phyloP scores from a whole-genome alignment of 2,797 vertebrate species.

The Sciurus carolinensis region DNA sequence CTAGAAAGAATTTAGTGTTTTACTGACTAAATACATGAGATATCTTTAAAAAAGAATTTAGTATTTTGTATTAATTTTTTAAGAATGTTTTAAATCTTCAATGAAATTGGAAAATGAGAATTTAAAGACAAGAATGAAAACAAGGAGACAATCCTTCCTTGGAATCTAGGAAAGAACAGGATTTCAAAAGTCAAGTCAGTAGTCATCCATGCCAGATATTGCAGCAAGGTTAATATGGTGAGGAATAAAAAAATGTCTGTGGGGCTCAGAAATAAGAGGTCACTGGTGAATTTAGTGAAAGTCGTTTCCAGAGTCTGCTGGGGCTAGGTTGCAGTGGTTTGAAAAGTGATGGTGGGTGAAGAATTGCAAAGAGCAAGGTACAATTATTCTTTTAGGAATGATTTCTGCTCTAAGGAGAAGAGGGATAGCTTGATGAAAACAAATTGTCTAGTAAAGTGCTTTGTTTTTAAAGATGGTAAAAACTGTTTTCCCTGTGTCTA shows the following conservation, averaged over 20 bases:
- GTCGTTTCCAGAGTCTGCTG: not conserved
- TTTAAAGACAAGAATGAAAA: conserved; percentile 32
- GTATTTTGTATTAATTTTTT: not conserved
- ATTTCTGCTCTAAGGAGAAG: not conserved
- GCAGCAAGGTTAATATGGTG: not conserved
- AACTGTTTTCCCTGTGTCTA: not conserved
- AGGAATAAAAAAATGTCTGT: not conserved
- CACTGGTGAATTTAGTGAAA: not conserved
- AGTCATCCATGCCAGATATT: not conserved
- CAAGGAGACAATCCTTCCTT: not conserved
- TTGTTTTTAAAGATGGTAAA: not conserved
- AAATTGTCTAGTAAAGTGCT: not conserved
- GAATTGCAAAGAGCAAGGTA: not conserved
- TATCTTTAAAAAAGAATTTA: not conserved
- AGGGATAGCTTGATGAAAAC: not conserved
- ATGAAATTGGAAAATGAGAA: not conserved
- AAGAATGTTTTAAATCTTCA: conserved; percentile 13
- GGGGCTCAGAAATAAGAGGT: not conserved
- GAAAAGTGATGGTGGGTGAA: not conserved
- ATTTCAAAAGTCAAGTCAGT: conserved; percentile 26
- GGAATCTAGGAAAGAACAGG: not conserved
- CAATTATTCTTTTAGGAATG: not conserved
- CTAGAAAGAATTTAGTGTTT: not conserved
- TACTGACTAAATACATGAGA: not conserved
- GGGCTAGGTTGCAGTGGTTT: not conserved